A percentile compares a stretch with the other conserved stretches of the same genome.
Evolutionary conservation across 2,113 vertebrate species (phyloP).

Genomic region (Hiodon tergisus): DNA sequence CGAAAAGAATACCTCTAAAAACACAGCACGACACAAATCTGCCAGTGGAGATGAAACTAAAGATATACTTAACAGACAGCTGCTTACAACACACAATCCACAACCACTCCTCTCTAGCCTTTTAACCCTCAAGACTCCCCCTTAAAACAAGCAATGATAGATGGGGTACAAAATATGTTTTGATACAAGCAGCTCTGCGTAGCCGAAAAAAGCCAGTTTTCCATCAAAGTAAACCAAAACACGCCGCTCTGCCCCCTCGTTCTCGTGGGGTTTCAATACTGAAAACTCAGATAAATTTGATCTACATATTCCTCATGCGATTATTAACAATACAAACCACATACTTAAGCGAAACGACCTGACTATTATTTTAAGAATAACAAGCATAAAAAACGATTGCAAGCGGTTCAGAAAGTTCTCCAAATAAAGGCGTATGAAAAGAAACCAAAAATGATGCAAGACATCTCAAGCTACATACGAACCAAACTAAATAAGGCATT

Average conservation of each 20-base stretch:
- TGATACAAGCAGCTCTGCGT: neutral
- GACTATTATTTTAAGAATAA: neutral
- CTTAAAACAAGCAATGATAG: neutral
- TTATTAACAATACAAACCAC: neutral
- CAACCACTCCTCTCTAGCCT: neutral
- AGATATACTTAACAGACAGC: neutral
- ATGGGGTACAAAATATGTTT: neutral
- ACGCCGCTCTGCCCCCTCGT: neutral
- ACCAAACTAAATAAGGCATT: neutral
- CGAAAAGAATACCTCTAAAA: neutral
- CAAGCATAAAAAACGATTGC: too few species aligned
- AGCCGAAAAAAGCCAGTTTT: neutral
- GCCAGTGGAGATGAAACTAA: neutral
- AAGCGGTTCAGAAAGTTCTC: neutral
- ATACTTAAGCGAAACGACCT: neutral
- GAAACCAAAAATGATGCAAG: neutral
- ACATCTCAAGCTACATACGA: neutral
- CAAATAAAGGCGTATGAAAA: neutral
- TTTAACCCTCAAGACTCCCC: neutral
- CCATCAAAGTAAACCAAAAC: neutral
- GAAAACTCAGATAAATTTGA: too few species aligned
- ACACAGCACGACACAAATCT: neutral
- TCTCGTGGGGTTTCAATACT: too few species aligned
- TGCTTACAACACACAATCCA: neutral
- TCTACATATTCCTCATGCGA: neutral